Percentiles rank a stretch among this genome's conserved stretches.
phyloP scores from a whole-genome alignment of 2,888 invertebrate species.

The Deilephila elpenor region DNA sequence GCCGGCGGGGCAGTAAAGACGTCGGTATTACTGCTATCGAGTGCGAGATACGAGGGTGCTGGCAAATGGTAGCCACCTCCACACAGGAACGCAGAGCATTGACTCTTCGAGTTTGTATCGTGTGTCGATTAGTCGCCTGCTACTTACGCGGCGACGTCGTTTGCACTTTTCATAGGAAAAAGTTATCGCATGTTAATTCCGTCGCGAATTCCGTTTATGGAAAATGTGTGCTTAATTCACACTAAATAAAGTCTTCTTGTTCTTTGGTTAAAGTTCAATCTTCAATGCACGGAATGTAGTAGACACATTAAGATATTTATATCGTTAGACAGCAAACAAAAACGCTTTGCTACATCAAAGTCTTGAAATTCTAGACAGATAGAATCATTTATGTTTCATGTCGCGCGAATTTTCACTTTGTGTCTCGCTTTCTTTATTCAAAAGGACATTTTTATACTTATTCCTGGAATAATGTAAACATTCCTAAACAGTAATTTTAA shows the following conservation, averaged over 20 bases:
- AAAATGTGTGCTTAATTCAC: neutral
- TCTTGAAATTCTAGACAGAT: neutral
- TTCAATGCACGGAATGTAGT: neutral
- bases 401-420: neutral
- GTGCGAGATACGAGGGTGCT: constrained; percentile 57
- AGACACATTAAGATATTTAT: neutral
- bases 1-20: constrained; percentile 66
- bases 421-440: neutral
- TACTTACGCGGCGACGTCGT: neutral
- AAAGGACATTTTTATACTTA: neutral
- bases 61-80: constrained; percentile 51
- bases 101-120: constrained; percentile 44
- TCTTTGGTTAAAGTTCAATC: neutral
- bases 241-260: neutral
- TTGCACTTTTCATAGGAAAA: neutral
- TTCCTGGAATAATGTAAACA: neutral
- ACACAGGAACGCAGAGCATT: constrained; percentile 54
- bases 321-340: neutral
- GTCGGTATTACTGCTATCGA: constrained; percentile 60
- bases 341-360: neutral
- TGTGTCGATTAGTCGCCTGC: constrained; percentile 8
- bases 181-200: neutral
- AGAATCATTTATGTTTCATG: neutral
- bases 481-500: no score
- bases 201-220: neutral